A percentile compares a stretch with the other conserved stretches of the same genome.
Evolutionary conservation across 1,140 invertebrate species (phyloP).

Genomic region (Gerris buenoi): DNA sequence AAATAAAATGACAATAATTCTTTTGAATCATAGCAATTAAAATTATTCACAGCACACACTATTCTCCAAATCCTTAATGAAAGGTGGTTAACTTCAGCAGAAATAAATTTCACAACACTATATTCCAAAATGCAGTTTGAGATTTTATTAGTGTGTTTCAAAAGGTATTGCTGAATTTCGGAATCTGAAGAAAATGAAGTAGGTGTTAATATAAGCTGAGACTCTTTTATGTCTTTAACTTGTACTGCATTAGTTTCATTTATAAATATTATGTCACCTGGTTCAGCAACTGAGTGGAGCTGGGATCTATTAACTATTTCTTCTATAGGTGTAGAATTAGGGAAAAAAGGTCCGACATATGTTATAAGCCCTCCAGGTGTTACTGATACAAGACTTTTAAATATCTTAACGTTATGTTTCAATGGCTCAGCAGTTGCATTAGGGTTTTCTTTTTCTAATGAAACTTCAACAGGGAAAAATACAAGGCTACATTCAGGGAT

Average conservation of each 20-base stretch:
- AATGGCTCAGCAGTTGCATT: background rate
- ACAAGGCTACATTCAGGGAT: background rate
- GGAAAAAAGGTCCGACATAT: background rate
- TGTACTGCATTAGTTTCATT: background rate
- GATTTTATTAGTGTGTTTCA: background rate
- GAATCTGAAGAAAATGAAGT: too few relatives aligned
- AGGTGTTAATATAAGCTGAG: background rate
- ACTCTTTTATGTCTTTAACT: background rate
- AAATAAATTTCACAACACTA: background rate
- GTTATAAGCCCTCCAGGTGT: background rate
- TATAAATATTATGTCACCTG: background rate
- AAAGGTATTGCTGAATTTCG: too few relatives aligned
- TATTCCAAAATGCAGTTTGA: background rate
- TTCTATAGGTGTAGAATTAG: background rate
- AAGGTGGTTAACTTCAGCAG: background rate
- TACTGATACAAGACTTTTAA: background rate
- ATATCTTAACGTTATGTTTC: too few relatives aligned
- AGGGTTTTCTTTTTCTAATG: background rate
- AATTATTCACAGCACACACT: background rate
- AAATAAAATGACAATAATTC: background rate
- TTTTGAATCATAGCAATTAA: background rate
- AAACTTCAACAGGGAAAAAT: background rate
- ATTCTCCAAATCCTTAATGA: background rate
- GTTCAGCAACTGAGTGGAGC: background rate
- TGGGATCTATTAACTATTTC: background rate